These are phyloP conservation scores for Caenorhabditis imperialis DNA, from an alignment of 2,888 invertebrate species.

Conservation along the genomic window DNA sequence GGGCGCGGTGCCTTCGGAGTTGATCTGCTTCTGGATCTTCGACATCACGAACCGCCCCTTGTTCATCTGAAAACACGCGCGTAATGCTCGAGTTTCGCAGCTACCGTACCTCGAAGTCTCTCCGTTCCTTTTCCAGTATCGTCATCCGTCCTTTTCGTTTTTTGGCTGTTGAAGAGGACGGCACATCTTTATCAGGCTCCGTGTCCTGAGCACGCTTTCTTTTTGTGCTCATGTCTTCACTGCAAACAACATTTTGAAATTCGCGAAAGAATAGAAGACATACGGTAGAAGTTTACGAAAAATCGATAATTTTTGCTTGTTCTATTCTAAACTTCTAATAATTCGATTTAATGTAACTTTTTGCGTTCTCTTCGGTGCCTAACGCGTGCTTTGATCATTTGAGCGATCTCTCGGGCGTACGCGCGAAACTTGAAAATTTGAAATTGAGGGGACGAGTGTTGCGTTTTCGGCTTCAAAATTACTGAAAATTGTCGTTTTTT, in stretches of 20 bases:
- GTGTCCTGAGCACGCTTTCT: conserved; percentile 56
- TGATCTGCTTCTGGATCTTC: conserved; percentile 21
- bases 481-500: too few species aligned
- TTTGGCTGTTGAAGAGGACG: conserved; percentile 44
- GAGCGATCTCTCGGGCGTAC: conserved; percentile 18
- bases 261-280: not conserved
- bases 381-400: conserved; percentile 22
- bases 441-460: conserved; percentile 6
- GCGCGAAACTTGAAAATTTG: conserved; percentile 49
- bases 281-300: not conserved
- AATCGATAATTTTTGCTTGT: not conserved
- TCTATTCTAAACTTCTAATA: not conserved
- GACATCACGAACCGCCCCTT: conserved; percentile 40
- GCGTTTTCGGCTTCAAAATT: not conserved
- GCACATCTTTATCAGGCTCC: conserved; percentile 38
- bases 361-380: not conserved
- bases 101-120: conserved; percentile 31
- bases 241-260: not conserved
- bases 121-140: conserved; percentile 46
- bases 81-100: too few species aligned
- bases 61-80: conserved; percentile 36
- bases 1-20: conserved; percentile 6
- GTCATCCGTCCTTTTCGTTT: conserved; percentile 56
- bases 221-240: conserved; percentile 61
- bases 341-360: not conserved